Conservation (phyloP, 2,113 vertebrate genomes). For the Chlorodrepanis virens region DNA sequence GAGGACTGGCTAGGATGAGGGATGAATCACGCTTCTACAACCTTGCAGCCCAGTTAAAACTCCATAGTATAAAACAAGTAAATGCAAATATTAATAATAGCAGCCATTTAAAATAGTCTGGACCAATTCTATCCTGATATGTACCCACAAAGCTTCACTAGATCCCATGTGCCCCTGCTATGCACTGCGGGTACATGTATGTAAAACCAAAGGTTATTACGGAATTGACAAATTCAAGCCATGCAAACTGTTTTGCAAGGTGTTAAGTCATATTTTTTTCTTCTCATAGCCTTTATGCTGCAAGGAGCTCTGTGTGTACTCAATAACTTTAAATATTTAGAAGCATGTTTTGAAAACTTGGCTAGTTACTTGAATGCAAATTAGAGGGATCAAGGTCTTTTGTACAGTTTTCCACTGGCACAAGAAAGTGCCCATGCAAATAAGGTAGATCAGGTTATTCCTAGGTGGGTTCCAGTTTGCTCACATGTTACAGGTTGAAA, state of each 20-base stretch:
- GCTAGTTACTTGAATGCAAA: background rate
- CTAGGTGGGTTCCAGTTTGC: background rate
- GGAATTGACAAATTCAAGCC: background rate
- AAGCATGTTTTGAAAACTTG: background rate
- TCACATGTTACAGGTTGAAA: background rate
- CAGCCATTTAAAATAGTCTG: background rate
- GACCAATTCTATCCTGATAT: background rate
- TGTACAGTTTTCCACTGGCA: background rate
- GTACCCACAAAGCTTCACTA: background rate
- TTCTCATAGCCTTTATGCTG: background rate
- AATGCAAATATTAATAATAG: background rate
- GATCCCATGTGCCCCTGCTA: background rate
- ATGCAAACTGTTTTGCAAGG: background rate
- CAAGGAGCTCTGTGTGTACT: background rate
- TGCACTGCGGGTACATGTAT: accelerated
- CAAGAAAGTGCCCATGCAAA: background rate
- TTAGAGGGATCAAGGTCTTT: background rate
- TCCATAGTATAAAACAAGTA: background rate
- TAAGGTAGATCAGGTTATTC: background rate
- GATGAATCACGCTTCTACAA: background rate
- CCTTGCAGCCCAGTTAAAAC: background rate
- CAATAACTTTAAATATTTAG: background rate
- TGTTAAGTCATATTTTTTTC: background rate
- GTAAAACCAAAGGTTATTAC: background rate
- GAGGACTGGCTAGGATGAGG: background rate